Conservation (phyloP, 2,888 invertebrate species). For the Pseudeuparius sepicola region DNA sequence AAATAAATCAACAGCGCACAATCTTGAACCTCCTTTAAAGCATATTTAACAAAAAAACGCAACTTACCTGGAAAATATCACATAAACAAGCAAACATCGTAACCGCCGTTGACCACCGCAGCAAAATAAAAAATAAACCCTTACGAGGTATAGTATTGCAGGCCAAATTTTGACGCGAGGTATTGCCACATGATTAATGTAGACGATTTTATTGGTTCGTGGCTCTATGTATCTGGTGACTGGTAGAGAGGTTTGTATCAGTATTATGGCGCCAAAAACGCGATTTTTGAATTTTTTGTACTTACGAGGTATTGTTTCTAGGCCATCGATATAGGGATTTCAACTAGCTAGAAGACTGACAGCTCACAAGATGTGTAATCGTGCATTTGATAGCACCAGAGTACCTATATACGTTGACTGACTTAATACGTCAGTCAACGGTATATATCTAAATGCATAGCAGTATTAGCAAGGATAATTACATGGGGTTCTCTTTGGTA, state of each 20-base stretch:
- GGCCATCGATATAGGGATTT: too few relatives aligned
- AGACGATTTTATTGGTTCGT: slow-evolving; percentile 2
- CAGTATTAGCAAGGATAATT: too few relatives aligned
- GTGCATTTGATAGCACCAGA: too few relatives aligned
- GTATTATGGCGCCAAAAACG: slow-evolving; percentile 3
- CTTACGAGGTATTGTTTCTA: too few relatives aligned
- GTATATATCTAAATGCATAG: too few relatives aligned
- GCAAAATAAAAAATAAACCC: not conserved
- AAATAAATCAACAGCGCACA: slow-evolving; percentile 1
- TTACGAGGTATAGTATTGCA: slow-evolving; percentile 3
- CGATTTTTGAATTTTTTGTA: slow-evolving; percentile 3
- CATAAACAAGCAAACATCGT: not conserved
- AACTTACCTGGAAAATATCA: slow-evolving; percentile 2
- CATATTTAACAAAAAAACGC: slow-evolving; percentile 3
- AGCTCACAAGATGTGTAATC: too few relatives aligned
- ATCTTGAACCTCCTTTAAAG: slow-evolving; percentile 1
- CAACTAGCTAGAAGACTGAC: too few relatives aligned
- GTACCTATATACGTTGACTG: too few relatives aligned
- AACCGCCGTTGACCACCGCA: slow-evolving; percentile 1
- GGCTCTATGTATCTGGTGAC: not conserved
- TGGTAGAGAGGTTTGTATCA: slow-evolving; percentile 3
- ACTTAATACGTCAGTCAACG: too few relatives aligned
- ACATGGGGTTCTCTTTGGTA: too few relatives aligned
- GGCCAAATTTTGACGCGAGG: not conserved
- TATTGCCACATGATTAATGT: slow-evolving; percentile 1